Evolutionary conservation across 2,888 invertebrate genomes (phyloP).

Genomic region (Tipula vernalis): DNA sequence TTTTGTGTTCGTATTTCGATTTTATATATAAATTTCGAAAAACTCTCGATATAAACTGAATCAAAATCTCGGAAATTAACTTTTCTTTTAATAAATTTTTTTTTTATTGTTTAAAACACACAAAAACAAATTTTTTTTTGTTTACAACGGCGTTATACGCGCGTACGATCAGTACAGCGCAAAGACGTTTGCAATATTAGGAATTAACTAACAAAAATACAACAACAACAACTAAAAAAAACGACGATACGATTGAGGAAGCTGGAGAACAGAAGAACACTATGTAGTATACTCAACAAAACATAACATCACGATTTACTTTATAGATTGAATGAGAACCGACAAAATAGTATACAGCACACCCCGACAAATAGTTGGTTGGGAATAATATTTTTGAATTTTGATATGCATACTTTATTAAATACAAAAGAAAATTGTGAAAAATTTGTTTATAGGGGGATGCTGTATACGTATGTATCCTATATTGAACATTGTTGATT

Average conservation of each 20-base stretch:
- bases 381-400: background rate
- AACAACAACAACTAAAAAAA: background rate
- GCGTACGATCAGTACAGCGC: constrained; percentile 5
- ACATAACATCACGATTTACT: background rate
- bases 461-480: background rate
- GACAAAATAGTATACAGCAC: background rate
- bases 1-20: background rate
- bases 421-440: background rate
- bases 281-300: background rate
- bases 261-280: background rate
- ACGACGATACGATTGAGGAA: background rate
- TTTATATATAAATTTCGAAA: background rate
- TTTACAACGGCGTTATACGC: background rate
- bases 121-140: background rate
- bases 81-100: background rate
- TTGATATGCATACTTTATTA: background rate
- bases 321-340: background rate
- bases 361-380: background rate
- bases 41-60: background rate
- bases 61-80: background rate
- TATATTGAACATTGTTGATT: background rate
- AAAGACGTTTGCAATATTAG: constrained; percentile 6
- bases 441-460: background rate
- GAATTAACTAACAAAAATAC: background rate
- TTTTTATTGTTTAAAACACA: background rate